These are phyloP conservation scores for Parazoanthus swiftii DNA, from an alignment of 92 coral and sea anemone genomes.

Conservation along the genomic window DNA sequence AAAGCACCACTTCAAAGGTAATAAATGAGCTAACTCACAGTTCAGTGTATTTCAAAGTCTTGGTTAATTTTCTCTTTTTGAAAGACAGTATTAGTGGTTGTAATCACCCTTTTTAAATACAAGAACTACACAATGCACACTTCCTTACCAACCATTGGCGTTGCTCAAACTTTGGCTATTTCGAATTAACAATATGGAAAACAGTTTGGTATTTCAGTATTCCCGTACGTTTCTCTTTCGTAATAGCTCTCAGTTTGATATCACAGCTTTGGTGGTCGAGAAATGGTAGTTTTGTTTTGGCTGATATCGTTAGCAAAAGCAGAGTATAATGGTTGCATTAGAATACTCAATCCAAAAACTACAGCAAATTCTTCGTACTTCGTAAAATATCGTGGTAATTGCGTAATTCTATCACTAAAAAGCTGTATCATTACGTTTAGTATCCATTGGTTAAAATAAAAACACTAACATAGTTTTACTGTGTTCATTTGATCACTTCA, in stretches of 20 bases:
- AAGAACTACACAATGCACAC: not conserved
- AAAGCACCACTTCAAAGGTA: not conserved
- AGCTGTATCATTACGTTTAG: no score
- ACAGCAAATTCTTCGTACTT: not conserved
- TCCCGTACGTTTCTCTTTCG: not conserved
- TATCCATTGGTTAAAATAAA: no score
- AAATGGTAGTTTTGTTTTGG: not conserved
- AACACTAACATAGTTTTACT: not conserved
- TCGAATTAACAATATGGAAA: not conserved
- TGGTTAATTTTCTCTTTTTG: not conserved
- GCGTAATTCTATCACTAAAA: not conserved
- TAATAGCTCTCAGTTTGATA: not conserved
- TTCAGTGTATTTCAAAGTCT: not conserved
- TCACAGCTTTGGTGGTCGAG: not conserved
- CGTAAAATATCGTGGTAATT: not conserved
- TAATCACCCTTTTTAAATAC: no score
- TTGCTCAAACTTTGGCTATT: not conserved
- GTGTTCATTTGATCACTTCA: not conserved
- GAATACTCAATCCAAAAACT: no score
- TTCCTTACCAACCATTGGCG: not conserved
- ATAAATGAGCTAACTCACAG: not conserved
- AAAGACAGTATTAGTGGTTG: not conserved
- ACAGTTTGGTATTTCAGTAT: constrained; percentile 7
- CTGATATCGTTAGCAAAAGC: not conserved
- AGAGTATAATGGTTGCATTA: no score